Evolutionary conservation across 2,888 invertebrate genomes (phyloP).

Genomic region (Thelaira solivaga): DNA sequence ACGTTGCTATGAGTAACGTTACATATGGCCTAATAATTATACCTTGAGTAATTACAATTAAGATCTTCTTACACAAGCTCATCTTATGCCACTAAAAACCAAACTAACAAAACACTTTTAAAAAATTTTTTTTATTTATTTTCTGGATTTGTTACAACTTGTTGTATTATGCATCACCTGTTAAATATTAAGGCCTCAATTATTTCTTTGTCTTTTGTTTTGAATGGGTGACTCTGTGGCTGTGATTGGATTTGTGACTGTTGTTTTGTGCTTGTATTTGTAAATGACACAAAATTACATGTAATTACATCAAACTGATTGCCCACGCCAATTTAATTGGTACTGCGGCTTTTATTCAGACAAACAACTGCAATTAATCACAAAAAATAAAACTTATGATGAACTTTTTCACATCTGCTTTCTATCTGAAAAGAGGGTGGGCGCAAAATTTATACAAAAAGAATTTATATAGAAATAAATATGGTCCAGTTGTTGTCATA

Average conservation of each 20-base stretch:
- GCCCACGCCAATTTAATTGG: slow-evolving; percentile 37
- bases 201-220: slow-evolving; percentile 26
- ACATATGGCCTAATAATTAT: no score
- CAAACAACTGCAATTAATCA: slow-evolving; percentile 52
- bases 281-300: slow-evolving; percentile 30
- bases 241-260: no score
- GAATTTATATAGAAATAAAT: background rate
- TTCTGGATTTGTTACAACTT: no score
- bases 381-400: slow-evolving; percentile 39
- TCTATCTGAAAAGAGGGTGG: background rate
- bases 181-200: slow-evolving; percentile 29
- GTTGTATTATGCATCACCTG: slow-evolving; percentile 40
- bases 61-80: no score
- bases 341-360: slow-evolving; percentile 28
- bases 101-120: no score
- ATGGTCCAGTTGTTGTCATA: slow-evolving; percentile 19
- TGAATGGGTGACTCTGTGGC: no score
- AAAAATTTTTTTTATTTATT: no score
- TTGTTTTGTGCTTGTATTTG: background rate
- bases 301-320: slow-evolving; percentile 37
- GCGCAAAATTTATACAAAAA: background rate
- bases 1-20: no score
- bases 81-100: no score
- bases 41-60: no score
- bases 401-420: slow-evolving; percentile 38